Conservation (phyloP, 53 echinoderm and acorn worm genomes). For the Holothuria leucospilota region DNA sequence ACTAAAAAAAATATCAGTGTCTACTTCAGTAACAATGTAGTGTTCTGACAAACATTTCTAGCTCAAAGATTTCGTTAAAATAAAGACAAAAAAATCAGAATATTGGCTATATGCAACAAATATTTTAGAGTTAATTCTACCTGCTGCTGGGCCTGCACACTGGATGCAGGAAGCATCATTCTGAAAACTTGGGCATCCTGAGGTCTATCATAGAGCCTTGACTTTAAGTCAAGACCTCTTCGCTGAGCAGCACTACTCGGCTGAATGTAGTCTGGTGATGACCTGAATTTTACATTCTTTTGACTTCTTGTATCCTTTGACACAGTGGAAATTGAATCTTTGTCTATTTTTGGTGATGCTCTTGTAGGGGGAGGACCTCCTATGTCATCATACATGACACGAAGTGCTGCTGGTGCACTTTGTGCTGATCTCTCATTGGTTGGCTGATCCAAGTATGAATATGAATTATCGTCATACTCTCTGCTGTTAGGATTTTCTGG, state of each 20-base stretch:
- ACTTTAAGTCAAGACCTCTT: conserved; percentile 85
- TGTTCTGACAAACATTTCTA: no score
- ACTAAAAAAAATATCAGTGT: no score
- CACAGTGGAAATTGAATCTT: neutral
- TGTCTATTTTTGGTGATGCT: conserved; percentile 16
- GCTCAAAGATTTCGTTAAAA: no score
- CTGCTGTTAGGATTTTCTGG: neutral
- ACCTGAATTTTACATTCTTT: conserved; percentile 78
- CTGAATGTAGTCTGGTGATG: conserved; percentile 73
- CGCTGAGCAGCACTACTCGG: conserved; percentile 77
- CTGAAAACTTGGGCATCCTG: conserved; percentile 95
- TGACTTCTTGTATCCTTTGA: neutral
- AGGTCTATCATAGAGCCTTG: conserved; percentile 93
- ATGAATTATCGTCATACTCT: conserved; percentile 3
- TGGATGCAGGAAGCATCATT: conserved; percentile 45
- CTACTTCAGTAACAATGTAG: no score
- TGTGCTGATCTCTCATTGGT: conserved; percentile 61
- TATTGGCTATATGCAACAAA: no score
- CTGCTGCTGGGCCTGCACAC: no score
- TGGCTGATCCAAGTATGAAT: neutral
- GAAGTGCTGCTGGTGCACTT: conserved; percentile 82
- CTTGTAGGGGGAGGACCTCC: conserved; percentile 35
- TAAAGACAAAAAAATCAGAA: no score
- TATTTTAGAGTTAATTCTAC: no score
- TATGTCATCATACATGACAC: conserved; percentile 36